Evolutionary conservation across 2,888 invertebrate genomes (phyloP).

Genomic region (Amphipoea oculea): DNA sequence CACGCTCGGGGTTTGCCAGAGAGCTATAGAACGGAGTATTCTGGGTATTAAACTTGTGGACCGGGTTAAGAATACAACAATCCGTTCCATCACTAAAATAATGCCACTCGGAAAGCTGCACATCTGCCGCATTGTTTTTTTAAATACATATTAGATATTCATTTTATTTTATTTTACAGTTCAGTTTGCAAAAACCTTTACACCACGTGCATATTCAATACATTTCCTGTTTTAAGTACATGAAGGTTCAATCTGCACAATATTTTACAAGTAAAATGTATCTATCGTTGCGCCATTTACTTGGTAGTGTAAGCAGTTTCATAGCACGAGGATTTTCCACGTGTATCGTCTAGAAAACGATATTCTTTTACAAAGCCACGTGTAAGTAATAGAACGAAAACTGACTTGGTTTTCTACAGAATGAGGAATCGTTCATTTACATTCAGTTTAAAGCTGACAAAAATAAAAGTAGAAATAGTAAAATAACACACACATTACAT

Average conservation of each 20-base stretch:
- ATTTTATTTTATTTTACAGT: not conserved
- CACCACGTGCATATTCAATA: slow-evolving; percentile 58
- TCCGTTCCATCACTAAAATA: too few species aligned
- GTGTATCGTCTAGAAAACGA: slow-evolving; percentile 14
- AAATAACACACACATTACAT: not conserved
- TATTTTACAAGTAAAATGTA: slow-evolving; percentile 48
- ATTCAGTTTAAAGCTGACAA: not conserved
- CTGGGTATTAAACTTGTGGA: too few species aligned
- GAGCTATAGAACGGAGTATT: too few species aligned
- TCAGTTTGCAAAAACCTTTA: slow-evolving; percentile 34
- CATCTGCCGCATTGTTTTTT: too few species aligned
- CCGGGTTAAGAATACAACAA: too few species aligned
- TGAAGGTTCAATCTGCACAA: slow-evolving; percentile 42
- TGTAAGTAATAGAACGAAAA: slow-evolving; percentile 5
- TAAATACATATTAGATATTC: not conserved
- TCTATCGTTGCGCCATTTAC: slow-evolving; percentile 26
- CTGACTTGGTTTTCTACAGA: not conserved
- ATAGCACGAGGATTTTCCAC: slow-evolving; percentile 22
- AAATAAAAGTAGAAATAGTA: not conserved
- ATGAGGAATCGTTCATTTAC: not conserved
- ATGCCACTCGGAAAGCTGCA: too few species aligned
- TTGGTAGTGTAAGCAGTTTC: slow-evolving; percentile 17
- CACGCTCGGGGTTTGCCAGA: too few species aligned
- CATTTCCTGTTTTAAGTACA: slow-evolving; percentile 55
- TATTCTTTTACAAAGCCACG: slow-evolving; percentile 16